Evolutionary conservation across 2,888 invertebrate species (phyloP).

Genomic region (Scaptomyza parva): DNA sequence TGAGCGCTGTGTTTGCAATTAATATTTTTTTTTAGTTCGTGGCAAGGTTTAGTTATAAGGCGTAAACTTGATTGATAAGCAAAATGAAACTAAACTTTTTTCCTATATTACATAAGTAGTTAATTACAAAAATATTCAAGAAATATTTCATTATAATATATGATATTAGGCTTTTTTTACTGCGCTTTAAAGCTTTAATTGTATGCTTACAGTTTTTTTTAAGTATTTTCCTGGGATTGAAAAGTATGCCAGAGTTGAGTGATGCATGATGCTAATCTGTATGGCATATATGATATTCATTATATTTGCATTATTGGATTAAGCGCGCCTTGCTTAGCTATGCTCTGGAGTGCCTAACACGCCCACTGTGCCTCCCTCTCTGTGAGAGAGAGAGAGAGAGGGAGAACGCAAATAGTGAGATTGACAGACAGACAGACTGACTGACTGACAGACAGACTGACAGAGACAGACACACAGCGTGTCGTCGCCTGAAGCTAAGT

Average conservation of each 20-base stretch:
- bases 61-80: neutral
- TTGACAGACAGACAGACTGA: constrained; percentile 32
- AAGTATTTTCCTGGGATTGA: neutral
- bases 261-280: constrained; percentile 7
- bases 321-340: constrained; percentile 9
- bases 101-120: too few relatives aligned
- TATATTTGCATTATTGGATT: constrained; percentile 48
- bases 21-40: constrained; percentile 17
- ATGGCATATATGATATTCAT: constrained; percentile 23
- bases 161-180: neutral
- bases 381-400: neutral
- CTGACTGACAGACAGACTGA: constrained; percentile 21
- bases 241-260: neutral
- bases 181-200: too few relatives aligned
- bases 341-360: constrained; percentile 47
- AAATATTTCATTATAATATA: neutral
- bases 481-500: constrained; percentile 68
- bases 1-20: constrained; percentile 8
- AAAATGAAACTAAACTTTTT: too few relatives aligned
- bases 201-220: neutral
- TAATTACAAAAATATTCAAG: neutral
- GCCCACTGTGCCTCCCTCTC: constrained; percentile 67
- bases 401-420: neutral
- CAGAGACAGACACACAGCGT: constrained; percentile 71
- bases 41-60: neutral